phyloP scores from a whole-genome alignment of 2,888 invertebrate genomes.

The Drosophila fungiperda region DNA sequence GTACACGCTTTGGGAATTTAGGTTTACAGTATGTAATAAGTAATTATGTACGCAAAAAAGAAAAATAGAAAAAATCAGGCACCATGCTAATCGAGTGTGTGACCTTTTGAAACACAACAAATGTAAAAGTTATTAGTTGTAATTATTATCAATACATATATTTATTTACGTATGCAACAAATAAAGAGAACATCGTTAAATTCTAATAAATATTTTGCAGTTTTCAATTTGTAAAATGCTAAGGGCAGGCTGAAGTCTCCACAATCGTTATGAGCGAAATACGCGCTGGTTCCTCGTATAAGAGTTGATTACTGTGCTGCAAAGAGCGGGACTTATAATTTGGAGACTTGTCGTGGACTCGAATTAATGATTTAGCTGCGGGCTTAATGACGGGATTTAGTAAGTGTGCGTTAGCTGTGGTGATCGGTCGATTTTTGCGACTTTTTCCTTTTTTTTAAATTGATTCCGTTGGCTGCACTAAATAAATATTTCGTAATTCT shows the following conservation, averaged over 20 bases:
- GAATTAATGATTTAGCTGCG: not conserved
- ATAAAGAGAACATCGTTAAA: conserved; percentile 78
- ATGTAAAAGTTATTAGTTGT: conserved; percentile 73
- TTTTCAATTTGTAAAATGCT: not conserved
- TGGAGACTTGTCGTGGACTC: not conserved
- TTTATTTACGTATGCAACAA: conserved; percentile 75
- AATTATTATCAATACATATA: conserved; percentile 69
- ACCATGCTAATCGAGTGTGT: conserved; percentile 27
- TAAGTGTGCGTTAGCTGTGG: not conserved
- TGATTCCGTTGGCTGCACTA: not conserved
- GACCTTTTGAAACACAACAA: conserved; percentile 37
- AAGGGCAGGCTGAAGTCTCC: not conserved
- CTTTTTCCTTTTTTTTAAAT: not conserved
- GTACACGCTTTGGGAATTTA: conserved; percentile 50
- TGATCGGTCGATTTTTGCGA: not conserved
- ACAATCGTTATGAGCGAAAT: not conserved
- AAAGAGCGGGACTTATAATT: not conserved
- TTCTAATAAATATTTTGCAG: not conserved
- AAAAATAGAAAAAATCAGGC: conserved; percentile 4
- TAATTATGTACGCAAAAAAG: conserved; percentile 38
- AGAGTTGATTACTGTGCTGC: not conserved
- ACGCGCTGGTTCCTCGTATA: not conserved
- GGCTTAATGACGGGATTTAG: not conserved
- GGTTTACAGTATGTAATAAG: conserved; percentile 46
- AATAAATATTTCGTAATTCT: not conserved